Percentiles rank a stretch among this genome's conserved stretches.
Evolutionary conservation across 2,797 vertebrate species (phyloP).

Genomic region (Lepilemur septentrionalis): DNA sequence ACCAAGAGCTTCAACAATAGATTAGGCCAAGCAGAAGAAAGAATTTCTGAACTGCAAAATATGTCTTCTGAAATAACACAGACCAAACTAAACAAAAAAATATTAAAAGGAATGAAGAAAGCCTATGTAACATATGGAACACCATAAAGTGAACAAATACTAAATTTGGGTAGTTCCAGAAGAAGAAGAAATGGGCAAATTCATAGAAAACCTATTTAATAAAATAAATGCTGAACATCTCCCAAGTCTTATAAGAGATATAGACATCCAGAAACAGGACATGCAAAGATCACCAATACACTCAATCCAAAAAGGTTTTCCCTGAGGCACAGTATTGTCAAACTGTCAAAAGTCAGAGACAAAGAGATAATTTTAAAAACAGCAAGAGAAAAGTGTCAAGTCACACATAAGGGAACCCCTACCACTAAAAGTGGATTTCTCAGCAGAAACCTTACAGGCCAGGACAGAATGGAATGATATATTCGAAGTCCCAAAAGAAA

Average conservation of each 20-base stretch:
- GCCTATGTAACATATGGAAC: neutral
- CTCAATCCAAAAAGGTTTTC: neutral
- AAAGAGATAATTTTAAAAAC: neutral
- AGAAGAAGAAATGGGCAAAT: neutral
- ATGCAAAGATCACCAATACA: neutral
- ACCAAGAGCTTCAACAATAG: neutral
- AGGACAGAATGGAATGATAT: neutral
- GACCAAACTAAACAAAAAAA: neutral
- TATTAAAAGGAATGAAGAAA: neutral
- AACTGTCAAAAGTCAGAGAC: neutral
- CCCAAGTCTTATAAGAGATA: neutral
- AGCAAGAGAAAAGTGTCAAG: neutral
- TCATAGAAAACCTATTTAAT: neutral
- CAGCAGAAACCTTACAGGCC: neutral
- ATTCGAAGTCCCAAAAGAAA: neutral
- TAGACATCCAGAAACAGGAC: neutral
- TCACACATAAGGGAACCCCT: neutral
- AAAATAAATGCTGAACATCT: neutral
- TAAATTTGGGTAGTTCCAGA: neutral
- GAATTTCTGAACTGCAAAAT: neutral
- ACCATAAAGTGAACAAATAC: neutral
- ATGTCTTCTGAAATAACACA: neutral
- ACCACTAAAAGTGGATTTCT: neutral
- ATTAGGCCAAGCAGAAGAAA: neutral
- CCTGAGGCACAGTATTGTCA: neutral